Base-by-base conservation (phyloP, 2,797 vertebrate species). In the Anas capensis region DNA sequence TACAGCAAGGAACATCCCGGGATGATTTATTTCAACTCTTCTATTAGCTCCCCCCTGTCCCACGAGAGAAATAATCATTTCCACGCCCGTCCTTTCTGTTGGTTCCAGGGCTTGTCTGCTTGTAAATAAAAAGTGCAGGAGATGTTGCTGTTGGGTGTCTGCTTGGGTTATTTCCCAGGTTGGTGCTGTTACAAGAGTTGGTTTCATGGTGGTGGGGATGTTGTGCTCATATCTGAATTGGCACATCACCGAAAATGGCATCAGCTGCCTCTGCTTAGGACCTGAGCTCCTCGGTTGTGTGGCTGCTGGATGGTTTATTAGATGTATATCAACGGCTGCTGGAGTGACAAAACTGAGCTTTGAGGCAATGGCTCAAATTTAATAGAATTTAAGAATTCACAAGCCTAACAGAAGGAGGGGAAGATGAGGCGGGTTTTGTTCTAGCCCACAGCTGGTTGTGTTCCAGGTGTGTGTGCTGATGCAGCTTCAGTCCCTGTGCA, bases 1-100 rank as follows among this genome's bases (percentile, higher is more conserved):
- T 79, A 83, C 2, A 83, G 89, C 95, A 90, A 89, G 94, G 82
- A 95, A 94, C 95, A 13, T 18, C 19, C 0, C 29, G 1, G 31
- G 1, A 3, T 56, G 56, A 83, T 81, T 60, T 4, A 82, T 77
- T 80, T 85, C 82, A 51, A 11, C 65, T 82, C 48, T 33, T 34
- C 86, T 2, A 1, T 46, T 29, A 53, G 38, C 51, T 68, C 14
- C 24, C 7, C 12, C 1, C 12, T 10, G 21, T n/a, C n/a, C 36
- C 0, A 0, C 62, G 65, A 31, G 76, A 46, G 68, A 62, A 88
- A 24, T 1, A 42, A 18, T 8, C 6, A 36, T 65, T 57, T 65
- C 40, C 36, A 17, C 42, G 92, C 72, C 57, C 60, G 1, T 16
- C 10, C 36, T 33, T 65, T 73, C 57, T 57, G 38, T 33, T 33